Evolutionary conservation across 2,797 vertebrate species (phyloP).

Genomic region (Ptychadena robeensis): DNA sequence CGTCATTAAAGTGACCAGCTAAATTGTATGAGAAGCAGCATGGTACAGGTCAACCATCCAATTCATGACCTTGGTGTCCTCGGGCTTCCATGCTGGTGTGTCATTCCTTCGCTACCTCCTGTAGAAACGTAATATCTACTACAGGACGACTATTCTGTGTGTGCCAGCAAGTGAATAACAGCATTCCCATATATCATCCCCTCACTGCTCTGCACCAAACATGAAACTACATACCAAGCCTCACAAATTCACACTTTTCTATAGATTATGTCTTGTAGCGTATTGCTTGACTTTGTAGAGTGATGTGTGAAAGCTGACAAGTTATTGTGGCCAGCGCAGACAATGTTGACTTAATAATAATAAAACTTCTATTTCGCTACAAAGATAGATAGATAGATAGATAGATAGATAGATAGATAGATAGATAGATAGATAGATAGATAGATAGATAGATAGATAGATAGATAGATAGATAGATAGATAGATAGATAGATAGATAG

Average conservation of each 20-base stretch:
- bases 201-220: neutral
- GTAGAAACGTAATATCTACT: slow-evolving; percentile 63
- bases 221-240: neutral
- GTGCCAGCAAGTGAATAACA: neutral
- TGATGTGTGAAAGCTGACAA: no score
- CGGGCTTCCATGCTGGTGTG: neutral
- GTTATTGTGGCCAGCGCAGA: no score
- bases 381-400: no score
- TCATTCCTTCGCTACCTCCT: slow-evolving; percentile 26
- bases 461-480: no score
- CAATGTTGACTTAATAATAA: no score
- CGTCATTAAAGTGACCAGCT: slow-evolving; percentile 72
- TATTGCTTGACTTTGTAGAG: no score
- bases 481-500: no score
- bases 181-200: slow-evolving; percentile 19
- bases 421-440: no score
- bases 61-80: slow-evolving; percentile 59
- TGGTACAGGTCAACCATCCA: slow-evolving; percentile 64
- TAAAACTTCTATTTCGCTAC: no score
- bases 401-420: no score
- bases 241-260: neutral
- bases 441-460: no score
- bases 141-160: slow-evolving; percentile 18
- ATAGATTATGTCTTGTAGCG: no score
- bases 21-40: slow-evolving; percentile 66